These are phyloP conservation scores for Luehdorfia chinensis DNA, from an alignment of 1,140 invertebrate genomes.

Conservation along the genomic window DNA sequence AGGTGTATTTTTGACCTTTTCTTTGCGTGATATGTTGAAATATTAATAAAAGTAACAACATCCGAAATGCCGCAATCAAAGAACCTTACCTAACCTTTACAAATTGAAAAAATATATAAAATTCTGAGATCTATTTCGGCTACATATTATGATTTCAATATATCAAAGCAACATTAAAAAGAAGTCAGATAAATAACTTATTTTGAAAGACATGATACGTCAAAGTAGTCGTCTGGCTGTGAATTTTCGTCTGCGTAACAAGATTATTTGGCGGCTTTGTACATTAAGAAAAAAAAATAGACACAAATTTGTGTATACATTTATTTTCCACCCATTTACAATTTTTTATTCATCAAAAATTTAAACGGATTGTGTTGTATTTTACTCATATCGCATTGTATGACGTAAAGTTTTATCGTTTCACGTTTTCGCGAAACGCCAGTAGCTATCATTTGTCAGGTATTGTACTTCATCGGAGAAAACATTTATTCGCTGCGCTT, in stretches of 20 bases:
- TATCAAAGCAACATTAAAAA: constrained; percentile 3
- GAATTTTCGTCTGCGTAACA: not conserved
- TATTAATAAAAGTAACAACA: too few species aligned
- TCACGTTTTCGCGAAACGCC: constrained; percentile 59
- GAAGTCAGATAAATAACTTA: constrained; percentile 6
- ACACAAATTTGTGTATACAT: too few species aligned
- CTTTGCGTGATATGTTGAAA: too few species aligned
- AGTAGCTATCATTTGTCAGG: constrained; percentile 65
- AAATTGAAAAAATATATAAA: constrained; percentile 6
- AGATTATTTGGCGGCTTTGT: constrained; percentile 8
- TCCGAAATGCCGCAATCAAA: constrained; percentile 3
- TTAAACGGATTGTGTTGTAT: not conserved
- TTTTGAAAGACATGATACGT: constrained; percentile 6
- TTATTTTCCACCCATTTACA: not conserved
- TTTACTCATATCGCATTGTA: constrained; percentile 23
- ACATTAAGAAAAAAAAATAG: not conserved
- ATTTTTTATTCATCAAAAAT: too few species aligned
- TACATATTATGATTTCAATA: constrained; percentile 10
- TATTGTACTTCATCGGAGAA: constrained; percentile 49
- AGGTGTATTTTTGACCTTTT: too few species aligned
- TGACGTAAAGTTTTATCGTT: constrained; percentile 53
- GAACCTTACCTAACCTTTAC: not conserved
- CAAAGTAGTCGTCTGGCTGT: not conserved
- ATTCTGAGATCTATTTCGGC: not conserved
- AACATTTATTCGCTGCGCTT: constrained; percentile 56